Base-by-base conservation (phyloP, 2,888 invertebrate genomes). In the Anaspis maculata region DNA sequence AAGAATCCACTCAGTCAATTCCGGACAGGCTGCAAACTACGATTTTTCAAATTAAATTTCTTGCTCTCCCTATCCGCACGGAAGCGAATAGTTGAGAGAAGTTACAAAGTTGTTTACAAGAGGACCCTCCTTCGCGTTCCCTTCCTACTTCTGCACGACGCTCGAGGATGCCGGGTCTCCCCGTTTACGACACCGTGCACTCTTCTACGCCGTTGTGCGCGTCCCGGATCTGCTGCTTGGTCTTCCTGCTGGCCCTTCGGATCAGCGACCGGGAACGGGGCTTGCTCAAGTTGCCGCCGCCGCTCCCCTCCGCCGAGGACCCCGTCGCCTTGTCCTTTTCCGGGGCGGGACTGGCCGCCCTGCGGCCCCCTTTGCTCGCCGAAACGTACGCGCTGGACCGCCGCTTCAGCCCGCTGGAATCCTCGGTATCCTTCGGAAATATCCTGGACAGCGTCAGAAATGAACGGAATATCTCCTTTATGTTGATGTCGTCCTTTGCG, bases 381-480 rank as follows among this genome's bases (percentile, higher is more conserved):
- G 72, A 72, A 40, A 74, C 81, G 54, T 83, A 82, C 34, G 84
- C 84, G 48, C 83, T 83, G 41, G 83, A 79, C 40, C 85, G 74
- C 35, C 86, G 69, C 54, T 81, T 78, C 35, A 85, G 67, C 24
- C 75, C 77, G 13, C 72, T 67, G 30, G 62, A 56, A 26, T 76
- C 75, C 46, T 73, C 72, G 33, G 71, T 61, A 41, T 76, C 76
- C 44, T 72, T 71, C 19, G 78, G 76, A 44, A 81, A 64, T 47
- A 84, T 79, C 51, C 79, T 79, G 32, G 86, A 83, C 32, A 89
- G 69, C 22, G 82, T 78, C 42, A 89, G 72, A 59, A 90, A 76
- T 35, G 79, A 77, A 54, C 83, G 78, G 66, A 90, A 90, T 37
- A 88, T 75, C 48, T 88, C 86, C 52, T 76, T 76, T 43, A 89